Conservation (phyloP, 2,797 vertebrate genomes). For the Manis javanica region DNA sequence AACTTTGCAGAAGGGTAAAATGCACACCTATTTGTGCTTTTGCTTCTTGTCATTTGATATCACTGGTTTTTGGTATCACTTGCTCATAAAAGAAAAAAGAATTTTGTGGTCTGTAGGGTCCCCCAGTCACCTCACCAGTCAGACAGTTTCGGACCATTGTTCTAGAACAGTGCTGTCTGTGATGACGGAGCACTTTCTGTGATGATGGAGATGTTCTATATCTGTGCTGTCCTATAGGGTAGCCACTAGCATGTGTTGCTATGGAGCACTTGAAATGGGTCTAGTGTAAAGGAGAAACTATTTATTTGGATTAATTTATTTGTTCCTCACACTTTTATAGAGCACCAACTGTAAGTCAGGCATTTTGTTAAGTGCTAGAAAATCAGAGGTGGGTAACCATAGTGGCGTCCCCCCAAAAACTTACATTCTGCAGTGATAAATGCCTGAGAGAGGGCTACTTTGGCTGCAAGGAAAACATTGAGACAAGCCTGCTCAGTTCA, state of each 20-base stretch:
- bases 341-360: background rate
- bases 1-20: background rate
- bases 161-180: background rate
- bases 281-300: background rate
- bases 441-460: background rate
- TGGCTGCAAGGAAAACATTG: background rate
- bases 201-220: background rate
- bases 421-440: constrained; percentile 4
- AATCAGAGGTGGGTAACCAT: background rate
- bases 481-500: background rate
- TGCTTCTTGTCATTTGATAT: constrained; percentile 24
- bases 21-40: background rate
- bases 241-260: background rate
- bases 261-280: background rate
- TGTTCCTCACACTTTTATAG: background rate
- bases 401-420: background rate
- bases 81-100: background rate
- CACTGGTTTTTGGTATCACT: background rate
- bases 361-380: background rate
- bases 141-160: background rate
- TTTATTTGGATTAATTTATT: constrained; percentile 35
- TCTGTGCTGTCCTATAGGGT: background rate
- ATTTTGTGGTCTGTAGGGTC: background rate
- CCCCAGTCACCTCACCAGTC: background rate
- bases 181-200: background rate